Evolutionary conservation across 2,797 vertebrate genomes (phyloP), one percentile per base, ranked within the genome.

Genomic region (Neoniphon sammara): DNA sequence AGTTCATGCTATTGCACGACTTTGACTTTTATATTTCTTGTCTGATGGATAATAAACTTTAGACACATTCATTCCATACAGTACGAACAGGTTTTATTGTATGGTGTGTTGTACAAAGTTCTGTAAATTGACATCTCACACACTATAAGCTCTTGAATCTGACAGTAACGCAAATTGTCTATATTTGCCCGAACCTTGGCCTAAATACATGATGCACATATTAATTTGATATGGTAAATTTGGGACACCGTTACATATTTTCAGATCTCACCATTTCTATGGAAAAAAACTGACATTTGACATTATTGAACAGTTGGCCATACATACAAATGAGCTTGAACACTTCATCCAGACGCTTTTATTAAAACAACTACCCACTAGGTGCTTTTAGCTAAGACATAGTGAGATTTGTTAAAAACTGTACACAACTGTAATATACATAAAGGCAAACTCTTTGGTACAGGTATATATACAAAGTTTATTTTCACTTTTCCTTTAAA

Each of bases 381-480:
- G 93, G 93, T 92, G 79, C 69, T 69, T 84, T 94, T 93, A 94
- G 91, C 91, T 92, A 92, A 91, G 92, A 93, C 93, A 94, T 92
- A 80, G 81, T 81, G 93, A 88, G 88, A 92, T 93, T 92, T 94
- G 89, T 93, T 94, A 94, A 93, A 95, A 95, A 94, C 94, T 94
- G 94, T 94, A 94, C 94, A 95, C 89, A 92, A 93, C 93, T 93
- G 91, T 93, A 92, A 94, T 94, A 94, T 94, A 94, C 93, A 94
- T 92, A 93, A 93, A 94, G 93, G 93, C 93, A 94, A 94, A 94
- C 90, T 94, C 94, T 94, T 95, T 94, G 94, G 94, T 94, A 94
- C 93, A 94, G 87, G 93, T 94, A 94, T 94, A 93, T 93, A 95
- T 91, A 94, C 57, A 82, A 57, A 56, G 79, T 89, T 91, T 87